Base-by-base conservation (phyloP, 92 coral and sea anemone genomes). In the Nematostella vectensis region DNA sequence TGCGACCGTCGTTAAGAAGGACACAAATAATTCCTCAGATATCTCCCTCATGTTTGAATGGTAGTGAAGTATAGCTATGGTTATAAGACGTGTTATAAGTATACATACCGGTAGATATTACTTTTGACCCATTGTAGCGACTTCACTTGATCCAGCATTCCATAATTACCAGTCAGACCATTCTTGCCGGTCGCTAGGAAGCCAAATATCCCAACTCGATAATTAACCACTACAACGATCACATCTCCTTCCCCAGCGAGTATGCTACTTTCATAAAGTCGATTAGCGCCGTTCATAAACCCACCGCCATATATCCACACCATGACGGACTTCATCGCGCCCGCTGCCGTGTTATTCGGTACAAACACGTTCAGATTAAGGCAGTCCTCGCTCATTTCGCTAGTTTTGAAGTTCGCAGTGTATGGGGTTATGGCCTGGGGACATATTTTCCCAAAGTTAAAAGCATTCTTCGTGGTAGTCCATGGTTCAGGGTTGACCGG, bases 381-480 rank as follows among this genome's bases (percentile, higher is more conserved):
- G 43, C 83, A 76, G 39, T 76, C 76, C 49, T 76, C 83, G 51
- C 76, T 68, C 51, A 69, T 69, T 15, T 51, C 50, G 25, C 39
- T 16, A 0, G n/a, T 24, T 17, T 4, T 45, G 4, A 45, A 4
- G 9, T 16, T 25, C 11, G 10, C 3, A 2, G 47, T 19, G 16
- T 21, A 12, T 22, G 53, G 36, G 19, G 60, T 50, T 20, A 50
- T 13, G 8, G 10, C 40, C 30, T 24, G 60, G 9, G 31, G 28
- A 29, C 63, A 58, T 4, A 19, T 23, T 21, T 36, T 36, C 13
- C 63, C 63, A 33, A 21, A 33, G 29, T 48, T 39, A 13, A 10
- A 18, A 17, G 27, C 40, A 19, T 58, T 28, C 50, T 15, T 58
- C 50, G 27, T 25, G 16, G 11, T 50, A 12, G 48, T 58, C 26